These are phyloP conservation scores for Poeciliopsis retropinna DNA, from an alignment of 2,113 vertebrate species.

Conservation along the genomic window DNA sequence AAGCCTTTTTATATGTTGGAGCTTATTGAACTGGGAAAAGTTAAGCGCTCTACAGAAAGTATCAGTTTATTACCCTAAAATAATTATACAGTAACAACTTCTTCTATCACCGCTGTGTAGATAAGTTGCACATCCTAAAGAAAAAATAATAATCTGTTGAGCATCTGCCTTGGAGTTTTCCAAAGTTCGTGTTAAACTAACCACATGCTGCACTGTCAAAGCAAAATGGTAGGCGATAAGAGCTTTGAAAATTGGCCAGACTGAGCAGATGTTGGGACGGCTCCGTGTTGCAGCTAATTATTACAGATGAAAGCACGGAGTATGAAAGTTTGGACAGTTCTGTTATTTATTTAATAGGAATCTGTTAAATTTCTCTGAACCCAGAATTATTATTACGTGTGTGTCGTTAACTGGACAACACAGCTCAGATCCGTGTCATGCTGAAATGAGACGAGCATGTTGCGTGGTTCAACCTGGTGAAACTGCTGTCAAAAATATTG, in stretches of 20 bases:
- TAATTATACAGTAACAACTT: neutral
- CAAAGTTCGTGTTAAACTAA: neutral
- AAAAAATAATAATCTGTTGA: neutral
- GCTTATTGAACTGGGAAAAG: neutral
- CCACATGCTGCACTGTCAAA: neutral
- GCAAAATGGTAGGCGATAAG: neutral
- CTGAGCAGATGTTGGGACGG: neutral
- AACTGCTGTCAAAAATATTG: neutral
- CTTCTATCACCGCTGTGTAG: too few species aligned
- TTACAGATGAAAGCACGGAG: neutral
- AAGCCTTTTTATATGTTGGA: too few species aligned
- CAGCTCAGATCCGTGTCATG: neutral
- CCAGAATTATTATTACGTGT: neutral
- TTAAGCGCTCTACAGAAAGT: neutral
- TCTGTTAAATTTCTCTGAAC: neutral
- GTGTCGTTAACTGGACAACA: neutral
- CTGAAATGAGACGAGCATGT: neutral
- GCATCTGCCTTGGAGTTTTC: neutral
- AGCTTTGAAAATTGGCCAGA: neutral
- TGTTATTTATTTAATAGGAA: neutral
- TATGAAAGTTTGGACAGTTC: neutral
- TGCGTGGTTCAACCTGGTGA: neutral
- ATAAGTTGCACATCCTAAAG: neutral
- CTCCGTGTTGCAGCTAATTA: neutral
- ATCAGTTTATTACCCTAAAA: neutral